Percentiles rank a stretch among this genome's conserved stretches.
Conservation (phyloP, 2,797 vertebrate species). For the Gorsachius magnificus region DNA sequence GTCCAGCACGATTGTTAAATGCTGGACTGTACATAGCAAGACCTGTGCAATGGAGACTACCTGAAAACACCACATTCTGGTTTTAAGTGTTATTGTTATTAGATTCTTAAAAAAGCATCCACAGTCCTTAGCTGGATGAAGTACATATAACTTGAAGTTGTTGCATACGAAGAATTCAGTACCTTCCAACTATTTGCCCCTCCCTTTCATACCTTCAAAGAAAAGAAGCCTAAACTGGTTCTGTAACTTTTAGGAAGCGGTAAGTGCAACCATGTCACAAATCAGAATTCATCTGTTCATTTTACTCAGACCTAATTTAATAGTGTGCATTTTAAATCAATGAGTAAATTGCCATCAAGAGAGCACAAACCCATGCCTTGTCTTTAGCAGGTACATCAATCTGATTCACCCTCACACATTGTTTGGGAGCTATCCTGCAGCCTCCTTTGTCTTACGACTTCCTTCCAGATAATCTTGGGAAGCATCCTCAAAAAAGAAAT, state of each 20-base stretch:
- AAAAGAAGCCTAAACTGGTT: constrained; percentile 4
- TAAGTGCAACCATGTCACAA: not conserved
- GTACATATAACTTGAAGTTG: not conserved
- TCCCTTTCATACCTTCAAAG: not conserved
- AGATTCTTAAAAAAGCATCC: not conserved
- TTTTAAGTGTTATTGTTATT: not conserved
- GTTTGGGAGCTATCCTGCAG: not conserved
- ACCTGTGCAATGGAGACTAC: not conserved
- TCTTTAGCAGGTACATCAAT: not conserved
- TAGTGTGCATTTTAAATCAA: not conserved
- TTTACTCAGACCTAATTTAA: not conserved
- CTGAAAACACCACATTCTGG: not conserved
- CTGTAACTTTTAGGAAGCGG: not conserved
- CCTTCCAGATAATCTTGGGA: not conserved
- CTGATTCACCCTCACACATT: not conserved
- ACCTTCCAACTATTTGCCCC: not conserved
- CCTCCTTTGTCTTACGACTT: not conserved
- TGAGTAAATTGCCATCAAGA: not conserved
- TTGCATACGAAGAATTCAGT: not conserved
- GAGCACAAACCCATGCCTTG: not conserved
- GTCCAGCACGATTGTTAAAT: not conserved
- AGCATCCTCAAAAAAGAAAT: not conserved
- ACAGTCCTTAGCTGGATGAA: not conserved
- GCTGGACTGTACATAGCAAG: not conserved
- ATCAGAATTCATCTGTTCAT: not conserved